A percentile compares a stretch with the other conserved stretches of the same genome.
These are phyloP conservation scores for Stegodyphus mimosarum DNA, from an alignment of 1,140 invertebrate species.

Conservation along the genomic window DNA sequence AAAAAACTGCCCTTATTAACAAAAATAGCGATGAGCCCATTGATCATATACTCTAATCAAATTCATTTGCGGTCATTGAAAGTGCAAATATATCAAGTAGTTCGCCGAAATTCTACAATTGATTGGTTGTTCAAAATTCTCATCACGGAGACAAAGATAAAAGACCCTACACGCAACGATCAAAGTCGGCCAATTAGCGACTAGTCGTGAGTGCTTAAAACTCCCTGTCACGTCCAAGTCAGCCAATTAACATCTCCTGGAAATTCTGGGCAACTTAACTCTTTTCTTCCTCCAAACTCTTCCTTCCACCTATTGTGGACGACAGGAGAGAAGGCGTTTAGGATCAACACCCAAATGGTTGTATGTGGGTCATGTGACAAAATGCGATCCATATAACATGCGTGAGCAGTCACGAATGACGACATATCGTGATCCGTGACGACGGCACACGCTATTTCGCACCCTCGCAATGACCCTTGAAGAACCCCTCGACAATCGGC, in stretches of 20 bases:
- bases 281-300: too few relatives aligned
- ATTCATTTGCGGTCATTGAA: background rate
- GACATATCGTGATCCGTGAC: constrained; percentile 53
- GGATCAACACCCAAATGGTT: constrained; percentile 26
- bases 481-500: background rate
- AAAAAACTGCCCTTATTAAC: background rate
- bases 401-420: constrained; percentile 51
- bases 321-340: background rate
- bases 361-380: constrained; percentile 51
- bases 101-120: background rate
- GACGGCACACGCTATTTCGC: constrained; percentile 50
- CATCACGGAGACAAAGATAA: constrained; percentile 7
- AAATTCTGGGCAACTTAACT: background rate
- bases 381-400: constrained; percentile 44
- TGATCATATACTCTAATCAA: constrained; percentile 1
- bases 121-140: constrained; percentile 14
- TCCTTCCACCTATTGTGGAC: constrained; percentile 6
- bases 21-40: constrained; percentile 1
- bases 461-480: constrained; percentile 38
- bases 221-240: constrained; percentile 28
- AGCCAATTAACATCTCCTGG: constrained; percentile 39
- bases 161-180: constrained; percentile 31
- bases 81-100: background rate
- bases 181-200: constrained; percentile 42
- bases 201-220: background rate